Base-by-base conservation (phyloP, 2,888 invertebrate species). In the Nebria brevicollis region DNA sequence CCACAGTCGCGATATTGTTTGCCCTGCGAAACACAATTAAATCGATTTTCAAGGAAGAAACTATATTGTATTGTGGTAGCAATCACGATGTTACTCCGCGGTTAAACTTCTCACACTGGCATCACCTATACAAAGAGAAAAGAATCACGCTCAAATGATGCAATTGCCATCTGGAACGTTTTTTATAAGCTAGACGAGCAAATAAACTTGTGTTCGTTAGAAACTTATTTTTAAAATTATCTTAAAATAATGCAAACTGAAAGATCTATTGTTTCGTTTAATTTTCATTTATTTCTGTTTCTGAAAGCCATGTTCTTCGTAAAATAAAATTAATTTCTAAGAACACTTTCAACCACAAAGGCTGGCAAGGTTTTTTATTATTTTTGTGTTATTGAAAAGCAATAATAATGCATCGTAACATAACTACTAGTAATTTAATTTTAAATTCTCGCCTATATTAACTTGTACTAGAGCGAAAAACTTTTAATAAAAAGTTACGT, bases 21-120 rank as follows among this genome's bases (percentile, higher is more conserved):
- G 73, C 73, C 7, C 41, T 54, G 70, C 73, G 42, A 43, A 73
- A 73, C 73, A 73, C 73, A 73, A 73, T 73, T 73, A 73, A 73
- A 73, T 73, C 73, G 73, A 73, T 42, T 73, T 41, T 13, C 8
- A 70, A 70, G 25, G 25, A 70, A 70, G 25, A 70, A 70, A 70
- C 25, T 26, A 25, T 54, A 54, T 11, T 54, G 54, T 54, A 54
- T 54, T 2, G 54, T 54, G 54, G 11, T 54, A 54, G 2, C 54
- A 54, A 54, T 54, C 54, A 11, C 4, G 54, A 54, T 54, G 8
- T 3, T 5, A 54, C 54, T 11, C 4, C 13, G 1, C 54, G 54
- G 11, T 54, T 54, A 13, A 8, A 54, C 54, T 54, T 54, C 10
- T 11, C 54, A 54, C 54, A 54, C 54, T 54, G 54, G 7, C 7